Percentiles rank a stretch among this genome's conserved stretches.
phyloP scores from a whole-genome alignment of 1,140 invertebrate species.

The Anastatus disparis region DNA sequence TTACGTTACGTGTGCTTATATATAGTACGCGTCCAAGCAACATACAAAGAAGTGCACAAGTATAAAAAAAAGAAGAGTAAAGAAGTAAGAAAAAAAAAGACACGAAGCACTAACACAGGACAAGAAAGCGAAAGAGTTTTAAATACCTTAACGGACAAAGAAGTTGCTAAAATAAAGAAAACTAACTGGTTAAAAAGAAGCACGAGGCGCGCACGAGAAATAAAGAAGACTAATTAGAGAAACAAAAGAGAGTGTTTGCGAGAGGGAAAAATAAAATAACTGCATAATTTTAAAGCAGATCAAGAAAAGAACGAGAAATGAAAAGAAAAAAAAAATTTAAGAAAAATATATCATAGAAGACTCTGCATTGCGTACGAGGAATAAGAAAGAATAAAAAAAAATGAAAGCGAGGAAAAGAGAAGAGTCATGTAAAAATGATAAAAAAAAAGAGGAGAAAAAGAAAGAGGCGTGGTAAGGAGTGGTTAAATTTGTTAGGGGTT shows the following conservation, averaged over 20 bases:
- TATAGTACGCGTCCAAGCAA: background rate
- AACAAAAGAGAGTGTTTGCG: slow-evolving; percentile 11
- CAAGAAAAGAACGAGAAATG: background rate
- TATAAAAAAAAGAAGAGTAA: slow-evolving; percentile 1
- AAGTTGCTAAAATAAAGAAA: background rate
- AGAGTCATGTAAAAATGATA: slow-evolving; percentile 7
- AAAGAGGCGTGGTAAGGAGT: slow-evolving; percentile 56
- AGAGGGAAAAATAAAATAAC: background rate
- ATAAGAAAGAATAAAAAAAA: slow-evolving; percentile 9
- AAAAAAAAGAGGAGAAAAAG: slow-evolving; percentile 34
- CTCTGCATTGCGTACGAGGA: too few relatives aligned
- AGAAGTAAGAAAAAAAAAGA: background rate
- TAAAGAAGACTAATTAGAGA: slow-evolving; percentile 37
- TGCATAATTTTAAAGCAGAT: background rate
- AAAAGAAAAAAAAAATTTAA: too few relatives aligned
- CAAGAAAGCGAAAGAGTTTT: background rate
- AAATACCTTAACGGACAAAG: background rate
- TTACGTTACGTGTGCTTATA: too few relatives aligned
- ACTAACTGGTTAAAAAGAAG: background rate
- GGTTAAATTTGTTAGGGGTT: slow-evolving; percentile 58
- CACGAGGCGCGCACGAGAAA: background rate
- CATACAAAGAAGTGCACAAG: background rate
- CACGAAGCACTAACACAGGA: background rate
- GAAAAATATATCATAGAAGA: too few relatives aligned
- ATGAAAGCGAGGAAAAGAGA: background rate